A percentile compares a stretch with the other conserved stretches of the same genome.
Conservation (phyloP, 2,113 vertebrate genomes). For the Peromyscus maniculatus region DNA sequence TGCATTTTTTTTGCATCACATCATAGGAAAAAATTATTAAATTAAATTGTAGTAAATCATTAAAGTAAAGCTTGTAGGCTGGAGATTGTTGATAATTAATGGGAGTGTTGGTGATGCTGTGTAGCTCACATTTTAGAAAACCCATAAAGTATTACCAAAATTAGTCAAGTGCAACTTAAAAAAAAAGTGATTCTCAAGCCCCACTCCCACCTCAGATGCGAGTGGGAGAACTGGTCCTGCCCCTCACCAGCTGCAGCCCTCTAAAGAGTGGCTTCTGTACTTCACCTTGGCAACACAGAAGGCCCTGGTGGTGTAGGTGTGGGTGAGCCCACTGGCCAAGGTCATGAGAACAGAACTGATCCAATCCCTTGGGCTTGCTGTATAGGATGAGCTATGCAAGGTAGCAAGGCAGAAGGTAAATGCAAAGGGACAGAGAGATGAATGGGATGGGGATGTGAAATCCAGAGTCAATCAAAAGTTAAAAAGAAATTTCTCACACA, state of each 20-base stretch:
- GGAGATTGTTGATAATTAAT: not conserved
- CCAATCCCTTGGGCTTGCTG: not conserved
- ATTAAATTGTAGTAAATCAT: not conserved
- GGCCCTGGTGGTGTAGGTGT: no score
- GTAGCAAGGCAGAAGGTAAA: not conserved
- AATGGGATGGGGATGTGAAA: not conserved
- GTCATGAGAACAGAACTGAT: not conserved
- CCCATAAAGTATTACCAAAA: not conserved
- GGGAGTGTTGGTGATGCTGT: not conserved
- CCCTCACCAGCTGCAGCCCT: not conserved
- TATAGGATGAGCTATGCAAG: not conserved
- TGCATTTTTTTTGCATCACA: not conserved
- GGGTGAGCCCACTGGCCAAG: not conserved
- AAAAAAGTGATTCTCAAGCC: not conserved
- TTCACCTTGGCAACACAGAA: not conserved
- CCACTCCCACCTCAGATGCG: not conserved
- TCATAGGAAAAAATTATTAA: not conserved
- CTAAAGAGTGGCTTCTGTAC: not conserved
- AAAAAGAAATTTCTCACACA: not conserved
- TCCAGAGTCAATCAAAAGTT: not conserved
- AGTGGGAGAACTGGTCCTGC: not conserved
- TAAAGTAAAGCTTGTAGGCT: not conserved
- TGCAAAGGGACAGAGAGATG: not conserved
- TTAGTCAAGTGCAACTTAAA: not conserved
- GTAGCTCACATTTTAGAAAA: slow-evolving; percentile 2